Evolutionary conservation across 2,113 vertebrate species (phyloP).

Genomic region (Pardalotus punctatus): DNA sequence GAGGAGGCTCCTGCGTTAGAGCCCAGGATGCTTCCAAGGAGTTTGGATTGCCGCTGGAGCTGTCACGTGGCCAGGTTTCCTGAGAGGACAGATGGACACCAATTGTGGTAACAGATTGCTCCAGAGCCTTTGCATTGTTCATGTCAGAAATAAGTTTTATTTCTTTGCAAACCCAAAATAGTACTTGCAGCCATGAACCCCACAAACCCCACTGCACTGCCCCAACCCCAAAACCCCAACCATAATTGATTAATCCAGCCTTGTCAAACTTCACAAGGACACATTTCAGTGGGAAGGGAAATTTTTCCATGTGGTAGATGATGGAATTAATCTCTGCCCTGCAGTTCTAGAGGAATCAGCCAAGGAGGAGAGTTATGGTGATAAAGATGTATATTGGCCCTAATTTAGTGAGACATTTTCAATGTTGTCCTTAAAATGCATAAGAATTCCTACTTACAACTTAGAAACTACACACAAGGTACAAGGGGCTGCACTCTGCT

Average conservation of each 20-base stretch:
- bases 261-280: not conserved
- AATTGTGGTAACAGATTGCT: not conserved
- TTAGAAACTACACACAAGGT: not conserved
- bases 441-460: not conserved
- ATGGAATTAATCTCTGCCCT: not conserved
- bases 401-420: not conserved
- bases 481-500: not conserved
- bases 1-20: not conserved
- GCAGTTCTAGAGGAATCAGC: not conserved
- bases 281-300: not conserved
- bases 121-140: not conserved
- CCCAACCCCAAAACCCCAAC: not conserved
- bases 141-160: not conserved
- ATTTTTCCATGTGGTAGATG: not conserved
- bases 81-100: fast-evolving
- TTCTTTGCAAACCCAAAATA: not conserved
- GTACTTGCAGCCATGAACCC: not conserved
- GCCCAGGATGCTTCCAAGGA: not conserved
- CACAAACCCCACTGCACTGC: not conserved
- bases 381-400: not conserved
- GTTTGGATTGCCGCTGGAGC: not conserved
- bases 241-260: not conserved
- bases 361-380: not conserved
- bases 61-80: not conserved
- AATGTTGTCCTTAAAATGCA: fast-evolving